Conservation (phyloP, 2,113 vertebrate genomes). For the Progne subis region DNA sequence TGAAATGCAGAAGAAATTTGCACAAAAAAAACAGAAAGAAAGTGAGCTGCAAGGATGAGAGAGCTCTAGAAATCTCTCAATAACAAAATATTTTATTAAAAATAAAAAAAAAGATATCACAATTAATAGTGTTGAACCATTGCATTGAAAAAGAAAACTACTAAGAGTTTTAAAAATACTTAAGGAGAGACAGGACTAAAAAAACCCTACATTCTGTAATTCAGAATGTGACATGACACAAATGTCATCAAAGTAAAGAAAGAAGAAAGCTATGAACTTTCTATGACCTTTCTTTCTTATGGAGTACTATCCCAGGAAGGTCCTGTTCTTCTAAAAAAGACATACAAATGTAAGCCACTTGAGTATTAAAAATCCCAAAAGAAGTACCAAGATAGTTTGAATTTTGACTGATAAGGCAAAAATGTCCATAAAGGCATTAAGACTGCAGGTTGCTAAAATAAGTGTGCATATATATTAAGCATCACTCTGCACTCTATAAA, state of each 20-base stretch:
- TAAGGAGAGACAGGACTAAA: background rate
- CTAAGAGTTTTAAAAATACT: background rate
- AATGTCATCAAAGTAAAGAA: background rate
- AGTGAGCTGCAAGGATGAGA: background rate
- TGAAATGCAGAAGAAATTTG: background rate
- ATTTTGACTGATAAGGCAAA: background rate
- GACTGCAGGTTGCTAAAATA: background rate
- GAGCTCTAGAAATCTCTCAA: background rate
- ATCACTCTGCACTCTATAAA: background rate
- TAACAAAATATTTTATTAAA: background rate
- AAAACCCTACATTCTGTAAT: background rate
- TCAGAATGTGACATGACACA: background rate
- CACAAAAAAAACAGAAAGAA: slow-evolving; percentile 12
- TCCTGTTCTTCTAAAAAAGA: background rate
- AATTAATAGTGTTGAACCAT: background rate
- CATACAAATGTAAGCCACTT: background rate
- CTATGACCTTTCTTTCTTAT: background rate
- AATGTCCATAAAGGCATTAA: background rate
- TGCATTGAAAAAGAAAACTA: background rate
- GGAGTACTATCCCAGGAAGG: background rate
- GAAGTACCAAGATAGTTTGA: background rate
- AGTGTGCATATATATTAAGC: rapidly evolving
- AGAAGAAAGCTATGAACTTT: background rate
- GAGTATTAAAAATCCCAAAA: background rate
- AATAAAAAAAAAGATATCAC: background rate